Evolutionary conservation across 2,797 vertebrate species (phyloP).

Genomic region (Sciaenops ocellatus): DNA sequence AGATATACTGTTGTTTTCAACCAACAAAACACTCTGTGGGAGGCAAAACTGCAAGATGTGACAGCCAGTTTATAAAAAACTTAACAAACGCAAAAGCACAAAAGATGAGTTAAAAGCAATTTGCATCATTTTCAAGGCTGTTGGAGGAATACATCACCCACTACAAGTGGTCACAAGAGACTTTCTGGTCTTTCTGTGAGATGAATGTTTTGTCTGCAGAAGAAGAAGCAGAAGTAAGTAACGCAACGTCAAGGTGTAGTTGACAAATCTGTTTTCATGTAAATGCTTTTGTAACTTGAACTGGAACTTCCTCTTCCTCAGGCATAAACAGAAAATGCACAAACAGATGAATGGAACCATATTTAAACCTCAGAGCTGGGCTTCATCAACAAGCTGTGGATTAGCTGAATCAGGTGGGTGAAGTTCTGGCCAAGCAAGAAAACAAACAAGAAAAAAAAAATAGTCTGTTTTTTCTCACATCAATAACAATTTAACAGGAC

Average conservation of each 20-base stretch:
- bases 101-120: constrained; percentile 33
- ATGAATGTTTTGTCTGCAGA: not conserved
- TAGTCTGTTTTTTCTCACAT: not conserved
- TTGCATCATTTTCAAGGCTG: constrained; percentile 26
- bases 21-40: constrained; percentile 38
- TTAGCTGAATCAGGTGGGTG: not conserved
- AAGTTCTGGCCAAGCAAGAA: not conserved
- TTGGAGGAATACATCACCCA: not conserved
- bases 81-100: not conserved
- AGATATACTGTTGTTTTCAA: constrained; percentile 11
- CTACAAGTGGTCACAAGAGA: not conserved
- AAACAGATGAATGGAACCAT: not conserved
- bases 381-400: not conserved
- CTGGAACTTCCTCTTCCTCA: not conserved
- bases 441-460: not conserved
- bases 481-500: not conserved
- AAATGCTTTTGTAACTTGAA: not conserved
- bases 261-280: not conserved
- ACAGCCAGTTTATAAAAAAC: constrained; percentile 4
- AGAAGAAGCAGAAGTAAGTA: not conserved
- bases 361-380: no score
- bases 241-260: not conserved
- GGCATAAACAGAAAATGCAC: not conserved
- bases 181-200: not conserved
- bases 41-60: constrained; percentile 24